These are phyloP conservation scores for Anthrax anthrax DNA, from an alignment of 2,888 invertebrate genomes.

Conservation along the genomic window DNA sequence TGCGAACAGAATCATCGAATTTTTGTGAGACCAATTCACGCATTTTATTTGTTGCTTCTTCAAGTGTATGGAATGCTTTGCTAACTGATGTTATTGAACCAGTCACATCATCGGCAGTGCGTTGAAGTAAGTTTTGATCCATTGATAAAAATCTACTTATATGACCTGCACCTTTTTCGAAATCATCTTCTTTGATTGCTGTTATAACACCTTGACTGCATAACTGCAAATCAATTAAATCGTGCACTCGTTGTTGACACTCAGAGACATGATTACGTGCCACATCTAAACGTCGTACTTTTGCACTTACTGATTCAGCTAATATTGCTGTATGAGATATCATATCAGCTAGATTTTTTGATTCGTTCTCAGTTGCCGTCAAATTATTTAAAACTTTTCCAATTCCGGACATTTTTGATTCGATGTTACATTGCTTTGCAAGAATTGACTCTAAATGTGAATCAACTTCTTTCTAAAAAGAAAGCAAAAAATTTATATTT, in stretches of 20 bases:
- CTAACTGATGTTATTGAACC: slow-evolving; percentile 37
- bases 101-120: slow-evolving; percentile 62
- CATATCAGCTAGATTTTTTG: slow-evolving; percentile 68
- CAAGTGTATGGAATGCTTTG: slow-evolving; percentile 39
- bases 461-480: slow-evolving; percentile 49
- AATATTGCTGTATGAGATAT: slow-evolving; percentile 75
- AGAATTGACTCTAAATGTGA: slow-evolving; percentile 54
- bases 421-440: slow-evolving; percentile 59
- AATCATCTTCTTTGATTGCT: slow-evolving; percentile 88
- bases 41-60: slow-evolving; percentile 60
- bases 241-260: slow-evolving; percentile 87
- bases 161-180: slow-evolving; percentile 89
- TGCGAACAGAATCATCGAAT: slow-evolving; percentile 82
- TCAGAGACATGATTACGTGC: slow-evolving; percentile 82
- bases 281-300: slow-evolving; percentile 84
- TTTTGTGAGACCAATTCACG: slow-evolving; percentile 45
- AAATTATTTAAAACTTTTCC: slow-evolving; percentile 68
- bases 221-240: slow-evolving; percentile 83
- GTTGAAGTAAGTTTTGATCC: slow-evolving; percentile 69
- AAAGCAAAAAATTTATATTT: not conserved
- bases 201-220: slow-evolving; percentile 96
- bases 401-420: slow-evolving; percentile 66
- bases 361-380: slow-evolving; percentile 60
- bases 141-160: slow-evolving; percentile 86
- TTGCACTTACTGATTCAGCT: slow-evolving; percentile 88